A percentile compares a stretch with the other conserved stretches of the same genome.
Conservation (phyloP, 1,140 invertebrate species). For the Polypedilum vanderplanki region DNA sequence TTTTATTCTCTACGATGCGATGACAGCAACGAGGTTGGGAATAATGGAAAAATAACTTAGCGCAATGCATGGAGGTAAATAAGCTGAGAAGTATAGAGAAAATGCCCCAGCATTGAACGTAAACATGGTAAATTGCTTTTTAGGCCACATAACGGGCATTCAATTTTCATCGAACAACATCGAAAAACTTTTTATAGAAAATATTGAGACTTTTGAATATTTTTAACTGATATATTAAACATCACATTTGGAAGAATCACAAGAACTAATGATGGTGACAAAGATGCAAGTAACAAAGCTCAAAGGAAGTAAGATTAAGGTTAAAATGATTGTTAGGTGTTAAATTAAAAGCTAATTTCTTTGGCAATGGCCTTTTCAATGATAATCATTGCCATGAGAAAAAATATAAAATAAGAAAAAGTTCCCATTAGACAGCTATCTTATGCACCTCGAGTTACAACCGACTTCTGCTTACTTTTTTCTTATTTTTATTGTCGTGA, state of each 20-base stretch:
- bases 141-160: constrained; percentile 9
- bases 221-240: neutral
- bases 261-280: neutral
- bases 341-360: constrained; percentile 19
- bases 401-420: too few relatives aligned
- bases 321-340: neutral
- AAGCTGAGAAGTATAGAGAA: neutral
- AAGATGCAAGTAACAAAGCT: neutral
- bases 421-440: too few relatives aligned
- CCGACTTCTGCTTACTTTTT: neutral
- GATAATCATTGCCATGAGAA: neutral
- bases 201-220: neutral
- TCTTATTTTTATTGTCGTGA: neutral
- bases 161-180: constrained; percentile 13
- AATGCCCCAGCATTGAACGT: constrained; percentile 10
- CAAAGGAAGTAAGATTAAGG: neutral
- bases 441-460: too few relatives aligned
- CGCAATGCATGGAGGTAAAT: neutral
- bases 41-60: neutral
- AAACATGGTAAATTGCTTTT: constrained; percentile 19
- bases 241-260: neutral
- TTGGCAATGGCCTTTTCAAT: constrained; percentile 5
- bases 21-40: neutral
- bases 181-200: neutral
- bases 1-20: neutral